phyloP scores from a whole-genome alignment of 1,140 invertebrate species.

The Euschistus heros region DNA sequence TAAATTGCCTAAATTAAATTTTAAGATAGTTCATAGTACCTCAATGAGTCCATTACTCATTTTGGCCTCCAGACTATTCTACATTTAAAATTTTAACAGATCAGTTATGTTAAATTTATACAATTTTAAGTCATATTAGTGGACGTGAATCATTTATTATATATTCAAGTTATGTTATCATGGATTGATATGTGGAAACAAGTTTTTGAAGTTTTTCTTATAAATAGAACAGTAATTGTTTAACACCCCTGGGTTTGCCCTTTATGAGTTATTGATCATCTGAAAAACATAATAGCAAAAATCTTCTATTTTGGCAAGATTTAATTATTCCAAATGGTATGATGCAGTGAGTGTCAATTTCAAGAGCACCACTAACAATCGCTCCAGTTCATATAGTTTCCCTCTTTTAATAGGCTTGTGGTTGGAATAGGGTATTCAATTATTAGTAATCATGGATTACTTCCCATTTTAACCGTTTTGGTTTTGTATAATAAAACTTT shows the following conservation, averaged over 20 bases:
- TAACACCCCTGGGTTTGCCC: no score
- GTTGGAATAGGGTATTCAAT: neutral
- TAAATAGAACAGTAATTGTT: no score
- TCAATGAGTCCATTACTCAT: neutral
- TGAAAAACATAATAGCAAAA: neutral
- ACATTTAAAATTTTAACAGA: neutral
- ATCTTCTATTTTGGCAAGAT: neutral
- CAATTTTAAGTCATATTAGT: no score
- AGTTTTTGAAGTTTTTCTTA: neutral
- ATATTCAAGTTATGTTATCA: neutral
- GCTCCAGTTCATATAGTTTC: neutral
- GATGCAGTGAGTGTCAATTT: neutral
- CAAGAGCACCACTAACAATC: neutral
- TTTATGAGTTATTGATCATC: no score
- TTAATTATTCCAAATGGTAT: neutral
- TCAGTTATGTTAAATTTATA: neutral
- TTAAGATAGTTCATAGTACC: conserved; percentile 7
- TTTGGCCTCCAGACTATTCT: conserved; percentile 2
- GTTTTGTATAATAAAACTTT: neutral
- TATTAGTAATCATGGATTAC: neutral
- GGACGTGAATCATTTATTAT: no score
- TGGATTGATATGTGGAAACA: neutral
- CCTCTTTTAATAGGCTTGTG: no score
- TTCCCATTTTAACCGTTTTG: neutral
- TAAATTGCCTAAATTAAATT: neutral